Percentiles rank a stretch among this genome's conserved stretches.
Evolutionary conservation across 2,113 vertebrate genomes (phyloP).

Genomic region (Colossoma macropomum): DNA sequence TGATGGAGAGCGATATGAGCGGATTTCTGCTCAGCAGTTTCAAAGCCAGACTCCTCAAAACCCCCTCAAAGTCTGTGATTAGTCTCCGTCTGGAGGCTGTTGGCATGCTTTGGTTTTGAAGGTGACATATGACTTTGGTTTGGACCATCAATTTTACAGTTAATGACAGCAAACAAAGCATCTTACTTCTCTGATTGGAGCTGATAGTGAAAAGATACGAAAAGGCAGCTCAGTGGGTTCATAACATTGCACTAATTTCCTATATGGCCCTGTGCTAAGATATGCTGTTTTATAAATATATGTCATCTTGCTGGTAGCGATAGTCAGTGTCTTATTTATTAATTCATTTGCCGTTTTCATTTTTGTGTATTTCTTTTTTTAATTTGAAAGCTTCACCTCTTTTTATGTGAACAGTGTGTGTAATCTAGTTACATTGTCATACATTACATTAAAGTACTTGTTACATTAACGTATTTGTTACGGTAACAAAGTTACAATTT

Average conservation of each 20-base stretch:
- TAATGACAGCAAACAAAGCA: not conserved
- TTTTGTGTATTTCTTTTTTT: conserved; percentile 42
- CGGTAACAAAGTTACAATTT: no score
- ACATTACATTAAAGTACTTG: no score
- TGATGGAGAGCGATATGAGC: conserved; percentile 69
- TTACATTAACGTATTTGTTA: no score
- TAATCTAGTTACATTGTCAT: no score
- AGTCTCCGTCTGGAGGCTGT: not conserved
- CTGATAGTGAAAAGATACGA: not conserved
- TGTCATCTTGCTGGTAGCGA: not conserved
- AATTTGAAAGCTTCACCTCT: no score
- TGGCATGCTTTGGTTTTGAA: not conserved
- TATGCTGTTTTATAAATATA: not conserved
- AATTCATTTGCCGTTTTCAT: conserved; percentile 9
- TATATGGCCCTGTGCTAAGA: not conserved
- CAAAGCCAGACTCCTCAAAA: conserved; percentile 8
- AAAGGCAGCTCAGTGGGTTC: not conserved
- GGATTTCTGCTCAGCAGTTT: conserved; percentile 58
- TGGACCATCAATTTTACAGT: not conserved
- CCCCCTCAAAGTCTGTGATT: not conserved
- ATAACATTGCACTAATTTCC: not conserved
- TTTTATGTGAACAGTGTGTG: no score
- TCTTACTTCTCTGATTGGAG: not conserved
- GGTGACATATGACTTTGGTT: not conserved
- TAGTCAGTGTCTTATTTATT: not conserved